Percentiles rank a stretch among this genome's conserved stretches.
These are phyloP conservation scores for Amblyopsis rosae DNA, from an alignment of 2,113 vertebrate genomes.

Conservation along the genomic window DNA sequence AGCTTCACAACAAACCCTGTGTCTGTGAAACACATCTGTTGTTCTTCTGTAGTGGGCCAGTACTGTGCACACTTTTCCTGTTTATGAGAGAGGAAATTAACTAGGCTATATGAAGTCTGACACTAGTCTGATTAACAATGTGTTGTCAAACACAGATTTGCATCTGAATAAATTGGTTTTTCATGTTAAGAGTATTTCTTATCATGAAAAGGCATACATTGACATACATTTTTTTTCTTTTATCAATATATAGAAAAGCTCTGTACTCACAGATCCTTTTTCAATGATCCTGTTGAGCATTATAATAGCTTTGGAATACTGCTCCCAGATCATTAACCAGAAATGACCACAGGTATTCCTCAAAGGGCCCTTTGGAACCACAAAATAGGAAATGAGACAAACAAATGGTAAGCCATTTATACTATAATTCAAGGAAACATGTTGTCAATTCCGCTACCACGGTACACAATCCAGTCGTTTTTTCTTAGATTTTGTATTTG, in stretches of 20 bases:
- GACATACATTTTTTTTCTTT: too few species aligned
- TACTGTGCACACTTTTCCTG: conserved; percentile 99
- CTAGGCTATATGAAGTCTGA: not conserved
- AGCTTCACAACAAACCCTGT: conserved; percentile 89
- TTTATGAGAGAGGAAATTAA: conserved; percentile 23
- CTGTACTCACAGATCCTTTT: conserved; percentile 92
- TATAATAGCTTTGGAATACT: conserved; percentile 92
- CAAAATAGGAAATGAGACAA: conserved; percentile 6
- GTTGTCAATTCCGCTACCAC: not conserved
- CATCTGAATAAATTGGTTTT: too few species aligned
- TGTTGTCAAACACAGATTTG: too few species aligned
- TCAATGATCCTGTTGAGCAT: conserved; percentile 98
- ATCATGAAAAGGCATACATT: too few species aligned
- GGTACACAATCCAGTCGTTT: not conserved
- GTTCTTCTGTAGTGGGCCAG: conserved; percentile 89
- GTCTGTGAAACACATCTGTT: conserved; percentile 88
- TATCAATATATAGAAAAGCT: not conserved
- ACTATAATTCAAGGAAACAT: not conserved
- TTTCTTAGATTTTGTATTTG: not conserved
- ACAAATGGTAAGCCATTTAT: conserved; percentile 1
- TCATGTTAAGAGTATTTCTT: too few species aligned
- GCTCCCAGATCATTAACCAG: conserved; percentile 99
- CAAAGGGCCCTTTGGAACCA: conserved; percentile 85
- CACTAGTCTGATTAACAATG: not conserved
- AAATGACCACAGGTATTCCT: conserved; percentile 97